These are phyloP conservation scores for Panorpa germanica DNA, from an alignment of 2,888 invertebrate species.

Conservation along the genomic window DNA sequence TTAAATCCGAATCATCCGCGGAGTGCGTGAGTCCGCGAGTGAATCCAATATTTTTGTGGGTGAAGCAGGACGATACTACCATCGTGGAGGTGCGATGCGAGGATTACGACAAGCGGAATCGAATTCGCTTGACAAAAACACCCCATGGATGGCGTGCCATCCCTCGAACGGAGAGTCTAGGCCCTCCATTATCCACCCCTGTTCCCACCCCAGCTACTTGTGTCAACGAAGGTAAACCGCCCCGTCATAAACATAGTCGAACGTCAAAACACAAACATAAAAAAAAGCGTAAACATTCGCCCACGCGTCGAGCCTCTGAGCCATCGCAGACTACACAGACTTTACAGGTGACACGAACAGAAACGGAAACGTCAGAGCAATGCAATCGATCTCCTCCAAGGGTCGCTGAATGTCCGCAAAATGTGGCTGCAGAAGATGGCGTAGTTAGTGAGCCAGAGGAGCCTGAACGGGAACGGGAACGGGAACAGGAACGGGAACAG, in stretches of 20 bases:
- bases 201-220: slow-evolving; percentile 3
- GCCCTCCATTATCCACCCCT: slow-evolving; percentile 16
- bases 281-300: no score
- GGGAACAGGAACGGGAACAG: slow-evolving; percentile 11
- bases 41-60: slow-evolving; percentile 74
- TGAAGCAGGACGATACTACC: slow-evolving; percentile 57
- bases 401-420: slow-evolving; percentile 3
- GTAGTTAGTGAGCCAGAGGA: slow-evolving; percentile 4
- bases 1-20: no score
- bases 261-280: no score
- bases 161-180: slow-evolving; percentile 48
- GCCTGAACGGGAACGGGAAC: slow-evolving; percentile 17
- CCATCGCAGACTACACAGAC: slow-evolving; percentile 11
- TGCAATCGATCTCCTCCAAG: slow-evolving; percentile 4
- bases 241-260: no score
- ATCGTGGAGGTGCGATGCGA: slow-evolving; percentile 74
- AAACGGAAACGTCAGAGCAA: slow-evolving; percentile 14
- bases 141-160: slow-evolving; percentile 66
- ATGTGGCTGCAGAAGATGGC: slow-evolving; percentile 12
- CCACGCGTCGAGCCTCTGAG: slow-evolving; percentile 11
- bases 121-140: slow-evolving; percentile 65
- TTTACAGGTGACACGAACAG: slow-evolving; percentile 9
- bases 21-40: slow-evolving; percentile 38
- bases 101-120: slow-evolving; percentile 72
- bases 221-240: no score